A percentile compares a stretch with the other conserved stretches of the same genome.
phyloP scores from a whole-genome alignment of 1,140 invertebrate species.

The Lamellibrachia luymesi region DNA sequence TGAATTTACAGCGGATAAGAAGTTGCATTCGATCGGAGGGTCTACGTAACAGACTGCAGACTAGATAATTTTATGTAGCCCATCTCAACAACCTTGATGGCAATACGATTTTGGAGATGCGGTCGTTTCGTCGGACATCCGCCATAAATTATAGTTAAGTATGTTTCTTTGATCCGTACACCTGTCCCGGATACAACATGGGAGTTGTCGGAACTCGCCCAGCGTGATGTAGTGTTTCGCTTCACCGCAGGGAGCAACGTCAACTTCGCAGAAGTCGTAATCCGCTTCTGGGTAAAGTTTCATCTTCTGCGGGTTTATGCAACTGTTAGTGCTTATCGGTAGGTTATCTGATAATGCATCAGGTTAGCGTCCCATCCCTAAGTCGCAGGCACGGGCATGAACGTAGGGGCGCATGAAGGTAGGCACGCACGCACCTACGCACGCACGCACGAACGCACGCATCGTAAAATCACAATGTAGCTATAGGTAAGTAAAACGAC shows the following conservation, averaged over 20 bases:
- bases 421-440: too few species aligned
- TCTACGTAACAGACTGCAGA: neutral
- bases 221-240: neutral
- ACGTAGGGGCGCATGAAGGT: too few species aligned
- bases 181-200: neutral
- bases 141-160: neutral
- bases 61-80: neutral
- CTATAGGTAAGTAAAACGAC: too few species aligned
- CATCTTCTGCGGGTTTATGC: neutral
- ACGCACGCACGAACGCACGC: too few species aligned
- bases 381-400: too few species aligned
- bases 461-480: too few species aligned
- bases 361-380: neutral
- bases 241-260: neutral
- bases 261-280: neutral
- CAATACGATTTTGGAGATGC: neutral
- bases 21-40: neutral
- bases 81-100: neutral
- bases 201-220: neutral
- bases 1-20: too few species aligned
- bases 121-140: neutral
- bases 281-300: neutral
- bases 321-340: neutral
- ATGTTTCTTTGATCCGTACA: neutral
- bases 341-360: neutral